phyloP scores from a whole-genome alignment of 2,797 vertebrate genomes.

The Okamejei kenojei region DNA sequence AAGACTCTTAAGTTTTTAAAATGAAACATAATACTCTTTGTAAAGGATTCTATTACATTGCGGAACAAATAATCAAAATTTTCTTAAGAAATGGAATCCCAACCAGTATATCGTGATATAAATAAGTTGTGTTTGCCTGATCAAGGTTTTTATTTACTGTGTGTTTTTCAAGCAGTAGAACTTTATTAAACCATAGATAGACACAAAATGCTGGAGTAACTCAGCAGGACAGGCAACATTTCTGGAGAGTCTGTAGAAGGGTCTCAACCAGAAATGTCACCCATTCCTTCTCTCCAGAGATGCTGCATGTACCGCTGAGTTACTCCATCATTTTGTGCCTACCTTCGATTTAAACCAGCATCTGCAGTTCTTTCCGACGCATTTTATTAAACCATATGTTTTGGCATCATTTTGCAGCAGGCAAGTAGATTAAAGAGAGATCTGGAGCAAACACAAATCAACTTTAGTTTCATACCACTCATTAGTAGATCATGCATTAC shows the following conservation, averaged over 20 bases:
- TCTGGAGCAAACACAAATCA: neutral
- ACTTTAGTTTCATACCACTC: neutral
- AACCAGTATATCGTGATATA: neutral
- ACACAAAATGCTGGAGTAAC: no score
- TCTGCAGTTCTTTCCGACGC: no score
- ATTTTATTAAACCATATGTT: neutral
- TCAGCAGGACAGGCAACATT: no score
- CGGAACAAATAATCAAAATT: neutral
- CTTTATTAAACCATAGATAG: neutral
- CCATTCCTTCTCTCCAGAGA: no score
- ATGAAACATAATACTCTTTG: neutral
- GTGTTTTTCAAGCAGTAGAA: neutral
- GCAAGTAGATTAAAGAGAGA: neutral
- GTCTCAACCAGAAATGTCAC: no score
- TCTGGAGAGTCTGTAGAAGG: no score
- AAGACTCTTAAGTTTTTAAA: neutral
- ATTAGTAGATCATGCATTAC: neutral
- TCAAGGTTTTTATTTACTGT: neutral
- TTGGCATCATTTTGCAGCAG: neutral
- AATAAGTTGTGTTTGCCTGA: neutral
- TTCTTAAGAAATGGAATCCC: neutral
- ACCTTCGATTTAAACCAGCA: no score
- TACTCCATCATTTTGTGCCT: no score
- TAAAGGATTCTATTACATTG: neutral
- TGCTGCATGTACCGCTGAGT: no score